phyloP scores from a whole-genome alignment of 2,797 vertebrate species.

The Heterohyrax brucei region DNA sequence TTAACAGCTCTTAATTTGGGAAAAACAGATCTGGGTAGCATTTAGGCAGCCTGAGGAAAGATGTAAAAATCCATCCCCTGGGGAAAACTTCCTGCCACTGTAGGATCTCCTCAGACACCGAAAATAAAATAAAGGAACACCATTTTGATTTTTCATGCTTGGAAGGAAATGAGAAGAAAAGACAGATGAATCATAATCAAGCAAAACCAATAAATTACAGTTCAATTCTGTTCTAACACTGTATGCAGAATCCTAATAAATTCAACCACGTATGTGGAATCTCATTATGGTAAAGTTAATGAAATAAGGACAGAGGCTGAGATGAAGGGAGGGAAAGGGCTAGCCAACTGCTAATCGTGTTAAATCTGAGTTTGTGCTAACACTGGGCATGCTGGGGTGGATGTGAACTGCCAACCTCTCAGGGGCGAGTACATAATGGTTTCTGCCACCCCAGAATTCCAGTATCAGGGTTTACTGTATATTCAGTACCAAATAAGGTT shows the following conservation, averaged over 20 bases:
- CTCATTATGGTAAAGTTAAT: conserved; percentile 54
- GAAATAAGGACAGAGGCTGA: conserved; percentile 43
- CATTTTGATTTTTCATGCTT: conserved; percentile 27
- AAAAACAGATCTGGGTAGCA: not conserved
- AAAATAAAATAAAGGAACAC: not conserved
- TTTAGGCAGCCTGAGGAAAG: not conserved
- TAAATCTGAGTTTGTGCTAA: conserved; percentile 11
- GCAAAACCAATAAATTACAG: conserved; percentile 69
- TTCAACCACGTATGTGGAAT: conserved; percentile 27
- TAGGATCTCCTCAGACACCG: not conserved
- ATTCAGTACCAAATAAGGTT: not conserved
- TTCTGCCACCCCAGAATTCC: too few relatives aligned
- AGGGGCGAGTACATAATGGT: too few relatives aligned
- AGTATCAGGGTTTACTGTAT: not conserved
- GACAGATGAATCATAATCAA: conserved; percentile 67
- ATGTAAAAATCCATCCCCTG: not conserved
- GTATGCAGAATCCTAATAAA: conserved; percentile 60
- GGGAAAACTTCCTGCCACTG: not conserved
- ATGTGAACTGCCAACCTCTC: too few relatives aligned
- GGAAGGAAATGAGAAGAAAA: not conserved
- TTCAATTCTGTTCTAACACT: conserved; percentile 55
- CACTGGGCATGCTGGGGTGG: too few relatives aligned
- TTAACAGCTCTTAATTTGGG: not conserved
- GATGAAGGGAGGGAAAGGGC: conserved; percentile 8
- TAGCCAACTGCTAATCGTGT: not conserved